These are phyloP conservation scores for Podotricha telesiphe DNA, from an alignment of 2,888 invertebrate genomes.

Conservation along the genomic window DNA sequence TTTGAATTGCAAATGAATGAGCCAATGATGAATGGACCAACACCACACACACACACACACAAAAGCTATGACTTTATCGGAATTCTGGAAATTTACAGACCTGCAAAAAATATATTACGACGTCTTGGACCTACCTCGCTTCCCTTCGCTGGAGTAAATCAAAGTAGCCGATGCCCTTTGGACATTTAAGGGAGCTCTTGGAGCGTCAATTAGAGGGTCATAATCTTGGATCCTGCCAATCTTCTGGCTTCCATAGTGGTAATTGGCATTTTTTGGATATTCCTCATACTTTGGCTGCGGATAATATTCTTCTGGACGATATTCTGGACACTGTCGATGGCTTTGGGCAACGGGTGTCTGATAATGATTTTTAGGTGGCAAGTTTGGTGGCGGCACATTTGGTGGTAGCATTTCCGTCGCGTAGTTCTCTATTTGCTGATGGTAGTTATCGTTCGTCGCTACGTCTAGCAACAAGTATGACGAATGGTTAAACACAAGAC, in stretches of 20 bases:
- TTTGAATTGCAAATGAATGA: not conserved
- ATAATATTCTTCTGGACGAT: conserved; percentile 48
- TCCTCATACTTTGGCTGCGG: conserved; percentile 52
- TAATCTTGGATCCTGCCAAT: conserved; percentile 92
- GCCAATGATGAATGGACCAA: conserved; percentile 19
- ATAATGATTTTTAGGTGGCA: conserved; percentile 73
- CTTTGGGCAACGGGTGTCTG: conserved; percentile 60
- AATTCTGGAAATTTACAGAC: not conserved
- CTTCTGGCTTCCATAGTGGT: conserved; percentile 59
- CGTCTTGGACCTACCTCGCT: conserved; percentile 58
- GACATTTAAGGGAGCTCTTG: conserved; percentile 88
- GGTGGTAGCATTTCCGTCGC: conserved; percentile 76
- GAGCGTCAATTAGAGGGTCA: conserved; percentile 89
- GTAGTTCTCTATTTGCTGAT: conserved; percentile 79
- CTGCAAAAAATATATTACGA: not conserved
- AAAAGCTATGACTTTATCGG: conserved; percentile 12
- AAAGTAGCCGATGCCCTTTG: conserved; percentile 91
- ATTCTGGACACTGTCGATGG: conserved; percentile 47
- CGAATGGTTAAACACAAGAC: conserved; percentile 24
- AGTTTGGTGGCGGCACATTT: conserved; percentile 61
- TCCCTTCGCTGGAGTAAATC: conserved; percentile 85
- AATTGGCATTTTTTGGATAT: conserved; percentile 52
- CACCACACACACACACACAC: conserved; percentile 29
- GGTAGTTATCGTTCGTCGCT: conserved; percentile 73
- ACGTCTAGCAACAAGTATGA: conserved; percentile 56